Evolutionary conservation across 2,888 invertebrate genomes (phyloP), one percentile per base, ranked within the genome.

Genomic region (Scaptomyza parva): DNA sequence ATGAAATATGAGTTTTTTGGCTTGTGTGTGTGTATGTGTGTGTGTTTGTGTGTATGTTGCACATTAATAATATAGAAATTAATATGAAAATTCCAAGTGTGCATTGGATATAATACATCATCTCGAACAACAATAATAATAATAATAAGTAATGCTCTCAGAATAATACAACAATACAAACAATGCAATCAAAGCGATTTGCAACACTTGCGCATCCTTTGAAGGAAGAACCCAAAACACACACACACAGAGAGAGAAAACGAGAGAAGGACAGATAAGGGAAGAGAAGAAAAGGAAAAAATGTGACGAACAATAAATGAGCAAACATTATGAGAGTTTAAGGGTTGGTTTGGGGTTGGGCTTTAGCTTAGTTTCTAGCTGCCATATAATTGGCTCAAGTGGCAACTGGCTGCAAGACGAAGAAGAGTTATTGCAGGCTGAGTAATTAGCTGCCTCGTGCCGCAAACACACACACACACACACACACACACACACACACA

Each of bases 151-250:
- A 53, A 72, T 71, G 55, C 76, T 72, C 76, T 69, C 67, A 62
- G 67, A 67, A 80, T 68, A 81, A n/a, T n/a, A n/a, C n/a, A n/a
- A 81, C 77, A 85, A 85, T 68, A 52, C 61, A 64, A 71, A 85
- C 85, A 85, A 85, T 78, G 88, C 74, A 85, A 87, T 87, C 86
- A 87, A 87, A 86, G 86, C 85, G 88, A 85, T 85, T 85, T 65
- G 85, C 83, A 78, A 85, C 87, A 87, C 86, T 85, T 85, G 84
- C 76, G 78, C 77, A 83, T 86, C 83, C 83, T 83, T 81, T 76
- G 66, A 67, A 74, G 53, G 44, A 52, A 40, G 44, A 52, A 40
- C 14, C 62, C 37, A 45, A 59, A 14, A 14, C 24, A 33, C 39
- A 43, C n/a, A n/a, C n/a, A n/a, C n/a, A n/a, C n/a, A n/a, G n/a